Conservation (phyloP, 2,797 vertebrate species). For the Clarias platycephalus region DNA sequence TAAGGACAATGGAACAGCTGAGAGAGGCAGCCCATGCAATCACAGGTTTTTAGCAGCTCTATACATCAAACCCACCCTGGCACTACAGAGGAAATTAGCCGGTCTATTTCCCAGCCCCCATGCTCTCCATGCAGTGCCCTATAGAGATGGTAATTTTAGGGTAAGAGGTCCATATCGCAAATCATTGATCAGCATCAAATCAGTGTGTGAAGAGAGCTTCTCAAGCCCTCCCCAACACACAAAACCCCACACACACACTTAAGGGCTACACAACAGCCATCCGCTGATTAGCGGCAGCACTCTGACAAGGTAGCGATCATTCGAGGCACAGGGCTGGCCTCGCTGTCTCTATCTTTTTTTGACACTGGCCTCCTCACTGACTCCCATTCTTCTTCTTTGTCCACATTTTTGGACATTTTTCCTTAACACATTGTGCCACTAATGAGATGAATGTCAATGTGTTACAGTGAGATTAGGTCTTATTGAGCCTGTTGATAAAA, state of each 20-base stretch:
- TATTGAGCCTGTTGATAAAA: conserved; percentile 10
- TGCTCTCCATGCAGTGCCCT: conserved; percentile 44
- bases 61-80: conserved; percentile 55
- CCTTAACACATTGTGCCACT: conserved; percentile 51
- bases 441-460: background rate
- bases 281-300: conserved; percentile 51
- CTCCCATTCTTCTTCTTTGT: conserved; percentile 6
- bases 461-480: background rate
- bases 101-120: conserved; percentile 41
- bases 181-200: conserved; percentile 62
- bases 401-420: conserved; percentile 2
- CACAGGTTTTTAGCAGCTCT: conserved; percentile 52
- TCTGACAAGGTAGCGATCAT: conserved; percentile 13
- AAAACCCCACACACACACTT: conserved; percentile 27
- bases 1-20: conserved; percentile 56
- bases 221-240: conserved; percentile 38
- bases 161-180: conserved; percentile 57
- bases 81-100: conserved; percentile 58
- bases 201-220: conserved; percentile 42
- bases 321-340: conserved; percentile 15
- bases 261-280: conserved; percentile 46
- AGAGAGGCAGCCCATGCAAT: conserved; percentile 51
- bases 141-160: conserved; percentile 62
- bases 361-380: background rate
- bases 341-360: conserved; percentile 13